Evolutionary conservation across 1,140 invertebrate genomes (phyloP).

Genomic region (Patella vulgata): DNA sequence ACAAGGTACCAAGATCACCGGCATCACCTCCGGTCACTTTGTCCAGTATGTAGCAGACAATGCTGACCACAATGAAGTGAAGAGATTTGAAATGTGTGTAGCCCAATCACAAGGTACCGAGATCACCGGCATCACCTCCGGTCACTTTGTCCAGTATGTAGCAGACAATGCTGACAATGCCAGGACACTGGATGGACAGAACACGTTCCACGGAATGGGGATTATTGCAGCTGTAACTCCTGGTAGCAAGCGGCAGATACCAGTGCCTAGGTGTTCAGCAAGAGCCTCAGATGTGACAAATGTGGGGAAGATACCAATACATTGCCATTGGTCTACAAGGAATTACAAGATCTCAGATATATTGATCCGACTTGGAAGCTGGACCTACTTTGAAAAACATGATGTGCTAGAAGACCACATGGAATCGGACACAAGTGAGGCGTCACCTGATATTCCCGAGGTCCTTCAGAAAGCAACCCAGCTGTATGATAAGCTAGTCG

Average conservation of each 20-base stretch:
- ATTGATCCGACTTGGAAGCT: background rate
- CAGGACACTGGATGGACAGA: constrained; percentile 18
- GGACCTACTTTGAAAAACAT: constrained; percentile 14
- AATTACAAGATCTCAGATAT: background rate
- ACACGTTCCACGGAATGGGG: constrained; percentile 43
- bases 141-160: constrained; percentile 2
- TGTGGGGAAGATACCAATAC: too few species aligned
- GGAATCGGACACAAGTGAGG: too few species aligned
- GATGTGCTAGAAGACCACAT: constrained; percentile 5
- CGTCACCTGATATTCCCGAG: too few species aligned
- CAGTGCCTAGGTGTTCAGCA: constrained; percentile 5
- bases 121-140: background rate
- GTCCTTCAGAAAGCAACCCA: too few species aligned
- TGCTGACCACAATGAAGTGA: background rate
- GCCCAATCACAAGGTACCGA: background rate
- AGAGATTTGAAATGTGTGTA: constrained; percentile 1
- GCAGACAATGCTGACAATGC: constrained; percentile 23
- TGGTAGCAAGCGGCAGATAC: constrained; percentile 1
- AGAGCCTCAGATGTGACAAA: too few species aligned
- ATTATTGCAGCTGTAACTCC: constrained; percentile 35
- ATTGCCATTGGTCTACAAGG: background rate
- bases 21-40: background rate
- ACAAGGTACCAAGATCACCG: constrained; percentile 3
- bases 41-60: constrained; percentile 8
- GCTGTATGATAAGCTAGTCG: background rate